These are phyloP conservation scores for Bubalus kerabau DNA, from an alignment of 2,113 vertebrate species.

Conservation along the genomic window DNA sequence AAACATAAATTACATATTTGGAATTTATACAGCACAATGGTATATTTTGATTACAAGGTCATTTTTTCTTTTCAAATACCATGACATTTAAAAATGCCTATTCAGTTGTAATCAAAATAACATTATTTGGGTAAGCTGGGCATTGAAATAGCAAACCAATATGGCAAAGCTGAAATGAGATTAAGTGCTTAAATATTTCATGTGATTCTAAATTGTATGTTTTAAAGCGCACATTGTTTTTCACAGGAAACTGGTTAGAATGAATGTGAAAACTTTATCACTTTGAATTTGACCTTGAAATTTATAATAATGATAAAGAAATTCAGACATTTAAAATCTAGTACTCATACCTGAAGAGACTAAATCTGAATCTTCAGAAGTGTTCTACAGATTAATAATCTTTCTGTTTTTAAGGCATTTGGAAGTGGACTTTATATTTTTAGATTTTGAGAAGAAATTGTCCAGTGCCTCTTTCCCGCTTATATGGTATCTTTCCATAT, in stretches of 20 bases:
- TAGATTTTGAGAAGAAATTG: neutral
- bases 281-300: conserved; percentile 19
- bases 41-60: conserved; percentile 37
- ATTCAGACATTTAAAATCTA: neutral
- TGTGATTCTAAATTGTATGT: neutral
- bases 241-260: neutral
- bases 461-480: neutral
- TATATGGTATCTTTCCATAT: neutral
- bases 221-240: neutral
- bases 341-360: neutral
- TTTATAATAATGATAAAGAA: neutral
- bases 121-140: conserved; percentile 33
- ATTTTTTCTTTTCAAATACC: conserved; percentile 41
- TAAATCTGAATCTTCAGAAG: neutral
- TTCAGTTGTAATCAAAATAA: conserved; percentile 56
- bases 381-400: neutral
- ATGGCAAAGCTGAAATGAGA: neutral
- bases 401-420: conserved; percentile 12
- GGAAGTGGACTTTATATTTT: neutral
- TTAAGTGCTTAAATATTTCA: conserved; percentile 24
- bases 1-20: conserved; percentile 41
- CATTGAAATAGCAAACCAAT: conserved; percentile 28
- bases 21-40: conserved; percentile 21
- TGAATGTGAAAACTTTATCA: neutral
- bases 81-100: conserved; percentile 67